Base-by-base conservation (phyloP, 2,888 invertebrate species). In the Mythimna loreyi region DNA sequence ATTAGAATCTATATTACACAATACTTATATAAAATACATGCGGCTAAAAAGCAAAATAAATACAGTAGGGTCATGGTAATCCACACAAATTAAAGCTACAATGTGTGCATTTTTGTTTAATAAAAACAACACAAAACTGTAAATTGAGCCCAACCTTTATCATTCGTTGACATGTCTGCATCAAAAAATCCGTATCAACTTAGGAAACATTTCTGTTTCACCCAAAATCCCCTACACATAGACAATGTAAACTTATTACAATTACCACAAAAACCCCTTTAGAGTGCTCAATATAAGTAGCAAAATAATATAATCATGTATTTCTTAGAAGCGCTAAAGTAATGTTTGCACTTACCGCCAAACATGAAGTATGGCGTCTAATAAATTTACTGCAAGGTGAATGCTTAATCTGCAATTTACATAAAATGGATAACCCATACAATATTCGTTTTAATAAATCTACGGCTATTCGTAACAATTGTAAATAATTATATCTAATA, bases 371-470 rank as follows among this genome's bases (percentile, higher is more conserved):
- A 87, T 92, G 91, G 72, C 92, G 89, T 87, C 92, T 94, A 91
- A 94, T 79, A 87, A 91, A 92, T 90, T 90, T 93, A 93, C 95
- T 86, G 95, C 95, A 95, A 94, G 91, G 76, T 90, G 94, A 92
- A 89, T 89, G 84, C 87, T 91, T 92, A 85, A 95, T 95, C 95
- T 95, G 95, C 78, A 94, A 94, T 90, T 86, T 91, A 89, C 82
- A 89, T 85, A 78, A 75, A 77, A 82, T 57, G 52, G 64, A 61
- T 56, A 72, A 63, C 72, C 68, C 55, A 53, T 67, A 68, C 65
- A 68, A 64, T 30, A 70, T 60, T 52, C 28, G 52, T 50, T 73
- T 66, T 47, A 63, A 43, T 23, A 63, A n/a, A 33, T 52, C 7
- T 49, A 60, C 25, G n/a, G 28, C 3, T 57, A 49, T 8, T 53